Percentiles rank a stretch among this genome's conserved stretches.
These are phyloP conservation scores for Himalopsyche phryganea DNA, from an alignment of 1,140 invertebrate species.

Conservation along the genomic window DNA sequence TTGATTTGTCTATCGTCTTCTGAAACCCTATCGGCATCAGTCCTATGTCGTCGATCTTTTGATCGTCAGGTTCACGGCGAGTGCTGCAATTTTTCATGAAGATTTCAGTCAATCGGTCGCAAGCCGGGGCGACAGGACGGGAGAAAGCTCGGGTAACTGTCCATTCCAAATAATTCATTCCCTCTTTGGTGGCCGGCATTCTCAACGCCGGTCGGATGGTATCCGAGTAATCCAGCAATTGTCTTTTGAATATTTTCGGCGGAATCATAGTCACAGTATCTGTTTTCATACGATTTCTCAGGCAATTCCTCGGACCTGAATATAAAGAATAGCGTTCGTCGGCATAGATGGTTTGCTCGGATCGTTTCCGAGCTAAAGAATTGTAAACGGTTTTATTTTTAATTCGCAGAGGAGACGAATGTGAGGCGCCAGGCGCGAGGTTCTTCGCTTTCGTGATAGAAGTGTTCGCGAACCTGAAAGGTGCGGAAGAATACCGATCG, in stretches of 20 bases:
- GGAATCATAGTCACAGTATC: constrained; percentile 15
- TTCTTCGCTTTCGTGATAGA: neutral
- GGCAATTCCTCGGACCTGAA: neutral
- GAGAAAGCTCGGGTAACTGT: neutral
- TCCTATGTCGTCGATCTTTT: constrained; percentile 1
- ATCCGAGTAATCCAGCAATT: constrained; percentile 13
- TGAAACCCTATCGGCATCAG: constrained; percentile 13
- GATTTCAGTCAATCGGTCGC: neutral
- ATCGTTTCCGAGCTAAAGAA: neutral
- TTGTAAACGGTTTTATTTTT: constrained; percentile 4
- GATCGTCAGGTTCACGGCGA: neutral
- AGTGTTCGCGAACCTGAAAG: neutral
- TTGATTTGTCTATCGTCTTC: constrained; percentile 9
- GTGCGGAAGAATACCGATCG: neutral
- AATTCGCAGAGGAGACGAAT: neutral
- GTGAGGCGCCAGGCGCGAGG: neutral
- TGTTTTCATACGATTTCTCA: neutral
- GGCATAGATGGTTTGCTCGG: neutral
- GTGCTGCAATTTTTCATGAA: constrained; percentile 10
- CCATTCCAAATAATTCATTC: neutral
- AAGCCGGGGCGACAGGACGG: neutral
- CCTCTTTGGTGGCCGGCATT: constrained; percentile 2
- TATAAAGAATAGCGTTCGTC: constrained; percentile 13
- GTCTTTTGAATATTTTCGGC: constrained; percentile 13
- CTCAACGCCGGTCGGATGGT: neutral